A percentile compares a stretch with the other conserved stretches of the same genome.
Evolutionary conservation across 2,797 vertebrate species (phyloP).

Genomic region (Steatocranus sp.): DNA sequence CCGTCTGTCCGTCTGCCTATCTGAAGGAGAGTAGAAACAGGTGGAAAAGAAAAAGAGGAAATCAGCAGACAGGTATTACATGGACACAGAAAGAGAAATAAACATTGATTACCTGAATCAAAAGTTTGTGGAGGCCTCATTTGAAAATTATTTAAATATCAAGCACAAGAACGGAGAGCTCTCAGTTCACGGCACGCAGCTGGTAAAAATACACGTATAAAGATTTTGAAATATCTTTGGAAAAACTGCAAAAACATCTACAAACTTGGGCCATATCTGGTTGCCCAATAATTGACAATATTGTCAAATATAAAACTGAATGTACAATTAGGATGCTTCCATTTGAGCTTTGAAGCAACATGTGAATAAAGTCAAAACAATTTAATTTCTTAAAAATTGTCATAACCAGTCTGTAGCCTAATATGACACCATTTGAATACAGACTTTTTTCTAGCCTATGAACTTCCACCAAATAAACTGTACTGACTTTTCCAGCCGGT

Average conservation of each 20-base stretch:
- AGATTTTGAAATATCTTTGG: neutral
- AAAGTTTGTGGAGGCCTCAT: neutral
- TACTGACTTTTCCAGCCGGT: neutral
- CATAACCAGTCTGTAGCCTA: neutral
- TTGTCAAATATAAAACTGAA: neutral
- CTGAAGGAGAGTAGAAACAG: constrained; percentile 41
- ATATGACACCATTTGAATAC: neutral
- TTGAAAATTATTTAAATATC: neutral
- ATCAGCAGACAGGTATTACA: constrained; percentile 16
- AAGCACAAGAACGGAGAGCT: neutral
- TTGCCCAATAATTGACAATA: neutral
- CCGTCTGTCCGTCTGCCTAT: constrained; percentile 80
- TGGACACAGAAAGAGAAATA: neutral
- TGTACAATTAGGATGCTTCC: neutral
- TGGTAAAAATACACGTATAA: neutral
- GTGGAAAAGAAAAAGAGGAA: neutral
- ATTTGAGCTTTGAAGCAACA: neutral
- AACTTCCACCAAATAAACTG: neutral
- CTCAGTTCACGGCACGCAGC: neutral
- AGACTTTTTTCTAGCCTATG: neutral
- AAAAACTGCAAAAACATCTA: neutral
- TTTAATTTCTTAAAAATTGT: neutral
- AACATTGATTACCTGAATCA: neutral
- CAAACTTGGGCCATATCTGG: neutral
- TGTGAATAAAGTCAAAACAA: neutral